Conservation (phyloP, 1,140 invertebrate species). For the Aporrectodea caliginosa region DNA sequence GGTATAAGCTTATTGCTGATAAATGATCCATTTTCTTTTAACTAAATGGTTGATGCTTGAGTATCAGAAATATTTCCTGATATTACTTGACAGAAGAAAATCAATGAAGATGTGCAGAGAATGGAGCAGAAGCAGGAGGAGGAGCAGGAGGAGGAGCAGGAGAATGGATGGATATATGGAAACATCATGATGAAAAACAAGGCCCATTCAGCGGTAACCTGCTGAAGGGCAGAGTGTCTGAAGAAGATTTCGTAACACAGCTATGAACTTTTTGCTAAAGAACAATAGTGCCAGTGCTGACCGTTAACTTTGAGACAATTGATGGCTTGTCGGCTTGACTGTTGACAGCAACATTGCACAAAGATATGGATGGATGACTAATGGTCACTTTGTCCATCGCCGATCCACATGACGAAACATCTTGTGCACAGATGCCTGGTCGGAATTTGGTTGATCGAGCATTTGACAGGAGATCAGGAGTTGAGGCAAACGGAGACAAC, state of each 20-base stretch:
- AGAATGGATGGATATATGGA: neutral
- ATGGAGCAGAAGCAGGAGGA: too few species aligned
- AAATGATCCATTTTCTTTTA: too few species aligned
- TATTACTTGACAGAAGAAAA: too few species aligned
- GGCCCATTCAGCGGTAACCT: neutral
- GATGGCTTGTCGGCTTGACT: neutral
- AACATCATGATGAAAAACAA: neutral
- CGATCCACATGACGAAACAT: neutral
- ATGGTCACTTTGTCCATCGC: neutral
- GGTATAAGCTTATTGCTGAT: too few species aligned
- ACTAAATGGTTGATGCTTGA: too few species aligned
- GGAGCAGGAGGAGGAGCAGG: too few species aligned
- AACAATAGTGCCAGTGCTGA: too few species aligned
- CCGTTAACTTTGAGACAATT: neutral
- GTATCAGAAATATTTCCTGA: too few species aligned
- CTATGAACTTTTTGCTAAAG: too few species aligned
- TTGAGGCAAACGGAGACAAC: neutral
- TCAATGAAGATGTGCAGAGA: too few species aligned
- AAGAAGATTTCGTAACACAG: neutral
- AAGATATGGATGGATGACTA: neutral
- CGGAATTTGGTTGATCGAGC: neutral
- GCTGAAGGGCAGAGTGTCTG: neutral
- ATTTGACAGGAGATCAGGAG: neutral
- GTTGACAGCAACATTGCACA: neutral
- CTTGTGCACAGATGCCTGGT: neutral